phyloP scores from a whole-genome alignment of 2,888 invertebrate species.

The Eristalinus sepulchralis region DNA sequence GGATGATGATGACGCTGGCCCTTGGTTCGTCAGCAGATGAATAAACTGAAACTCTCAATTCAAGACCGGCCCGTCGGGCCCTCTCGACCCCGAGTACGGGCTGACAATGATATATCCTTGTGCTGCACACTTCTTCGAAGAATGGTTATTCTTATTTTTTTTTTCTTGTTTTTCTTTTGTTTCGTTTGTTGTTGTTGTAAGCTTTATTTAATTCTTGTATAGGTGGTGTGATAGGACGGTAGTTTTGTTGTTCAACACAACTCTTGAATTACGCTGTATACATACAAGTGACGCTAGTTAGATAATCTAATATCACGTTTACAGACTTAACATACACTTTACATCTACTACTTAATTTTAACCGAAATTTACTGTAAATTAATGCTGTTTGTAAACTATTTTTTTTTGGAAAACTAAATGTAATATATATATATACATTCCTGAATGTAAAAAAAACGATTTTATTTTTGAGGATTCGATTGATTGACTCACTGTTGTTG shows the following conservation, averaged over 20 bases:
- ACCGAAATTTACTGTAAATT: constrained; percentile 43
- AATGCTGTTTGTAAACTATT: constrained; percentile 59
- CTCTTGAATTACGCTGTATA: neutral
- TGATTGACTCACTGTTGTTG: neutral
- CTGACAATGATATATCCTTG: neutral
- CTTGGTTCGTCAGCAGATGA: neutral
- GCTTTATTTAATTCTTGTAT: constrained; percentile 35
- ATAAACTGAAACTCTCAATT: neutral
- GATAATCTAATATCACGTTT: constrained; percentile 55
- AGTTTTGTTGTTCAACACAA: neutral
- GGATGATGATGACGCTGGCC: neutral
- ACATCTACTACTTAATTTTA: constrained; percentile 34
- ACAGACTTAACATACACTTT: constrained; percentile 20
- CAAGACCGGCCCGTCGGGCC: neutral
- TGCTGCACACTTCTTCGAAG: constrained; percentile 9
- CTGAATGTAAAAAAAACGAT: constrained; percentile 11
- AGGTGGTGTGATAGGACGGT: neutral
- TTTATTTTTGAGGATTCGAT: neutral
- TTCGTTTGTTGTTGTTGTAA: constrained; percentile 17
- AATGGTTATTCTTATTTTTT: neutral
- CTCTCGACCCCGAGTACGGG: neutral
- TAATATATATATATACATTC: constrained; percentile 19
- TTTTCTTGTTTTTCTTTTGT: constrained; percentile 5
- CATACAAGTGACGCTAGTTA: constrained; percentile 29
- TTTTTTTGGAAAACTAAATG: constrained; percentile 49